Evolutionary conservation across 1,140 invertebrate species (phyloP), one percentile per base, ranked within the genome.

Genomic region (Ostrea edulis): DNA sequence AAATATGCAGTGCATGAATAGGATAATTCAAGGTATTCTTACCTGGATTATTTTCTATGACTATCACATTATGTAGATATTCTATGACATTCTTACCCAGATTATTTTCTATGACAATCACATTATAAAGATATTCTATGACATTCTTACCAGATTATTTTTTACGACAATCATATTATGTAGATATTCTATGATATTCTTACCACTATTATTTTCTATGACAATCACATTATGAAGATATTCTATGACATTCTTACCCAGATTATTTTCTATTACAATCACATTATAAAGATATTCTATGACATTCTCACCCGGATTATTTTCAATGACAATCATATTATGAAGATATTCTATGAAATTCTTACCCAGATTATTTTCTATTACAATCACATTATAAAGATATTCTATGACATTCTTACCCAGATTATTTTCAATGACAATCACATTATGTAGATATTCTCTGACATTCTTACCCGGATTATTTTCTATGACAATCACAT

Each of bases 401-500:
- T n/a, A n/a, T n/a, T 44, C 5, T 44, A 44, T 44, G 35, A 44
- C 35, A 44, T 44, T 22, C 89, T 88, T 93, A 96, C 97, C 98
- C 88, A 97, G 97, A 96, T 99, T 99, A 92, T 2, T 44, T 44
- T 44, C 5, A 2, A 44, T 44, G 35, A 44, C 35, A 44, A 5
- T 44, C 35, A n/a, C n/a, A n/a, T 44, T 44, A 5, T 44, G 2
- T 44, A 5, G 35, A 44, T 44, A 2, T 44, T 44, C 5, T 44
- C 1, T 44, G 35, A 44, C 35, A 44, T 44, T 22, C 89, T 88
- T 93, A 96, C 97, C 98, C 88, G 97, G 97, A 96, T 99, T 99
- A 92, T 98, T 97, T 94, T 97, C 97, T 68, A 99, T 97, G 82
- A 99, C 97, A 95, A 99, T 98, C 82, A n/a, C n/a, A n/a, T n/a